Evolutionary conservation across 2,888 invertebrate genomes (phyloP).

Genomic region (Papilio elwesi): DNA sequence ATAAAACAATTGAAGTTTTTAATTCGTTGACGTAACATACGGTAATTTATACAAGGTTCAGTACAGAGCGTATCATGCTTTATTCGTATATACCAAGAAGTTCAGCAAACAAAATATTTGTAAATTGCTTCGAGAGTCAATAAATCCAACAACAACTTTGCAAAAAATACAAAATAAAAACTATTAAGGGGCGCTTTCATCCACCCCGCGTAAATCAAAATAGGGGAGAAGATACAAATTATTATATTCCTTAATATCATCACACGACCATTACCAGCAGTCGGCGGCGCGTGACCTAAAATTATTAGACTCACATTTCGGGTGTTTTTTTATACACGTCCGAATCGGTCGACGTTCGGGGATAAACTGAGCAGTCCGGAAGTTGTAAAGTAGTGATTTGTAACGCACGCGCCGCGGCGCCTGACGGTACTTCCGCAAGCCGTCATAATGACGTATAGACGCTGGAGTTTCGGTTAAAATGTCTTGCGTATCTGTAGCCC

Average conservation of each 20-base stretch:
- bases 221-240: constrained; percentile 76
- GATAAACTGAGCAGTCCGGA: constrained; percentile 73
- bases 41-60: too few relatives aligned
- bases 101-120: neutral
- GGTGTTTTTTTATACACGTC: constrained; percentile 64
- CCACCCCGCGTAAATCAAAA: constrained; percentile 47
- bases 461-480: constrained; percentile 51
- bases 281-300: constrained; percentile 73
- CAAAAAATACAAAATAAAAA: constrained; percentile 59
- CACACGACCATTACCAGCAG: constrained; percentile 75
- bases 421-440: constrained; percentile 76
- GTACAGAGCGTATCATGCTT: too few relatives aligned
- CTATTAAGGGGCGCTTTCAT: constrained; percentile 56
- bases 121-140: neutral
- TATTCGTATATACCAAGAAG: neutral
- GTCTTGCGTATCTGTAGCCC: constrained; percentile 47
- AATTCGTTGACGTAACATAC: too few relatives aligned
- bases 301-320: constrained; percentile 69
- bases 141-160: neutral
- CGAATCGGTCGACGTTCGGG: constrained; percentile 59
- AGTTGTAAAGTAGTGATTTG: constrained; percentile 85
- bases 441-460: constrained; percentile 74
- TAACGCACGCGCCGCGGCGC: constrained; percentile 83
- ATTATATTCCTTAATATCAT: constrained; percentile 81
- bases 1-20: too few relatives aligned